Base-by-base conservation (phyloP, 2,888 invertebrate species). In the Julus scandinavius region DNA sequence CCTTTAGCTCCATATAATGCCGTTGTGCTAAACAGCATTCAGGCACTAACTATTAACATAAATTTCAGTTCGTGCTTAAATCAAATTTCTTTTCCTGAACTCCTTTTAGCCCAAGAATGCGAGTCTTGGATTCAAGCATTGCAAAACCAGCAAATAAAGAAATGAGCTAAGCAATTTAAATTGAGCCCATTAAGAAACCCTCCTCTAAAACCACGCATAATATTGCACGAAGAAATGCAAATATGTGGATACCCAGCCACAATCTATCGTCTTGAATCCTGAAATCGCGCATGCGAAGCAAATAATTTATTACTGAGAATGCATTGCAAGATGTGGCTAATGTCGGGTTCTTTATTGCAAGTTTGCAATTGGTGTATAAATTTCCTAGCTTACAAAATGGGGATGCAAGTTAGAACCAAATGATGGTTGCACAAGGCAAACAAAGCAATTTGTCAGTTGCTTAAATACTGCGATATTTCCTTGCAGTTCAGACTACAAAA, bases 111-210 rank as follows among this genome's bases (percentile, higher is more conserved):
- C 5, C 58, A n/a, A 29, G 72, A 72, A 72, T 72, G 72, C 72
- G 29, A 72, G 29, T 29, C 72, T 4, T 9, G n/a, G 29, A 29
- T 72, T 11, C 72, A 72, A 29, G 72, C 72, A 29, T 29, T 29
- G 72, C 72, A 72, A 29, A 29, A 9, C 72, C 72, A 20, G 20
- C 72, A 72, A 72, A 72, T 29, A 29, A 72, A 72, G 72, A 72
- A 72, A 72, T 72, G 29, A 72, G 72, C 72, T 72, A 72, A 72
- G 72, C 72, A 72, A 72, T 72, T 72, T 72, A 72, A 72, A 72
- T 72, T 72, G 29, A 20, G 72, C 72, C 72, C 72, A 72, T 72
- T 72, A 72, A 72, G 72, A 20, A 72, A 72, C 72, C 72, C 72
- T 72, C 72, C 29, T 72, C 29, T 2, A 29, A 72, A 72, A 72